Base-by-base conservation (phyloP, 2,888 invertebrate genomes). In the Nomada fabriciana region DNA sequence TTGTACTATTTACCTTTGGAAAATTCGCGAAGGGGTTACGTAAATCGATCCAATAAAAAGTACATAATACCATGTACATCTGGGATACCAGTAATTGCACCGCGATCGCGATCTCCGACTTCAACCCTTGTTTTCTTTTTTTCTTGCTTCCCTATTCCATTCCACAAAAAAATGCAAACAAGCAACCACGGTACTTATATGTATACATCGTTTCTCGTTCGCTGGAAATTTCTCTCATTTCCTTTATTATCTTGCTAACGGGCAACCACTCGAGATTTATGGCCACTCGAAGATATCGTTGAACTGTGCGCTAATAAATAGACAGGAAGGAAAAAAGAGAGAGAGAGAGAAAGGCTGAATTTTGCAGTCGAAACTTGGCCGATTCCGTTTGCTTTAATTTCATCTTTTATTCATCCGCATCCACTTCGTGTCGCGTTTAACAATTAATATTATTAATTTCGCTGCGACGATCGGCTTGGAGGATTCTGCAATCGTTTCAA, bases 201-300 rank as follows among this genome's bases (percentile, higher is more conserved):
- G 36, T 36, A 36, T 36, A 42, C 57, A 68, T 52, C 68, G 59
- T 52, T 60, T 59, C 43, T 50, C 50, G 57, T 50, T 65, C 50
- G 36, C n/a, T 63, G 71, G 43, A 63, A 47, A 71, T 63, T 63
- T 55, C 57, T 57, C 65, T 65, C 63, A 53, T 67, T 78, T 78
- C 59, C 78, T 61, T 80, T 65, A 71, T 80, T 80, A 80, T 80
- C 78, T 59, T 23, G 60, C 43, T 78, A 71, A 77, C 78, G 53
- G 70, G 71, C 80, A 78, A 71, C 78, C 60, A 61, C 79, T 78
- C 53, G 65, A 71, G 59, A 71, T 78, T 80, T 80, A 78, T 67
- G 65, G 60, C 65, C 80, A 67, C 80, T 78, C 70, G 78, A 78
- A 80, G 70, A 36, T 67, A 78, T 55, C 78, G 79, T 78, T 52